Conservation (phyloP, 2,888 invertebrate species). For the Mythimna vitellina region DNA sequence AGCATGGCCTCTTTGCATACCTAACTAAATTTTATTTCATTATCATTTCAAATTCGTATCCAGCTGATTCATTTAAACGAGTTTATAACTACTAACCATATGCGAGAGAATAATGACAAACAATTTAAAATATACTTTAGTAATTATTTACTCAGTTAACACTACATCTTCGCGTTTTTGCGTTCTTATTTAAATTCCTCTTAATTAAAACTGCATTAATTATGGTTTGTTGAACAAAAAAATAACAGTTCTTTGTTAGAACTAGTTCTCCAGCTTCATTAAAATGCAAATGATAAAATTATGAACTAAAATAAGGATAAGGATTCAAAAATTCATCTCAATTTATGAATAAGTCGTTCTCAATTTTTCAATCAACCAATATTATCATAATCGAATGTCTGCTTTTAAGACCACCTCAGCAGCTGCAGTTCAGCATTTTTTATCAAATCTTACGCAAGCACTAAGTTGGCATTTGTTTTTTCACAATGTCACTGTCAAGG, state of each 20-base stretch:
- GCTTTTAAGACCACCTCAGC: no score
- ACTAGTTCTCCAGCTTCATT: constrained; percentile 1
- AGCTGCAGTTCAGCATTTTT: no score
- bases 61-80: not conserved
- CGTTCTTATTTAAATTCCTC: constrained; percentile 1
- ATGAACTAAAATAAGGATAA: constrained; percentile 6
- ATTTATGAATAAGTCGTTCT: not conserved
- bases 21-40: not conserved
- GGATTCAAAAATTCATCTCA: not conserved
- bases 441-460: no score
- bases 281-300: constrained; percentile 13
- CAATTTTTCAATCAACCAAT: constrained; percentile 2
- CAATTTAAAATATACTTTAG: constrained; percentile 16
- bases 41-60: not conserved
- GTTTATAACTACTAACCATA: constrained; percentile 1
- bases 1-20: not conserved
- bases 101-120: not conserved
- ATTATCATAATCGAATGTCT: not conserved
- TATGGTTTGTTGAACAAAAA: not conserved
- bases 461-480: no score
- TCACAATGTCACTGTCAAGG: no score
- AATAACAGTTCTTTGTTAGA: constrained; percentile 13
- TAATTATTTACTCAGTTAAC: constrained; percentile 20
- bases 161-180: constrained; percentile 18
- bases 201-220: constrained; percentile 24